Evolutionary conservation across 92 coral and sea anemone genomes (phyloP).

Genomic region (Zoanthus sansibaricus): DNA sequence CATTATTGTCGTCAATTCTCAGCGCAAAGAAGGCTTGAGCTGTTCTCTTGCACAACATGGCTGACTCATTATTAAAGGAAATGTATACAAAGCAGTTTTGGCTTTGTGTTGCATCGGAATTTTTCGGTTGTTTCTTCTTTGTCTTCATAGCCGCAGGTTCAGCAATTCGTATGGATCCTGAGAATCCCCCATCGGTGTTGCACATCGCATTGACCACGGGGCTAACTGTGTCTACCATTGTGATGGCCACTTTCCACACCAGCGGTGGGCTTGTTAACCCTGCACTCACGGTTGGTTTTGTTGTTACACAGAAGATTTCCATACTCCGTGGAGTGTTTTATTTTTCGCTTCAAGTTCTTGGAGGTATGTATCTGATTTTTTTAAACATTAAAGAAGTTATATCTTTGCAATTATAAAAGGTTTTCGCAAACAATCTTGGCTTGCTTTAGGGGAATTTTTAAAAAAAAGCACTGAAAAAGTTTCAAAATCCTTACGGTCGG

Average conservation of each 20-base stretch:
- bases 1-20: not conserved
- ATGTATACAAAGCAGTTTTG: constrained; percentile 61
- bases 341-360: constrained; percentile 57
- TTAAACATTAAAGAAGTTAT: too few relatives aligned
- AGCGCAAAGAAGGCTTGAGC: too few relatives aligned
- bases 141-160: constrained; percentile 66
- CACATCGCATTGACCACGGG: constrained; percentile 65
- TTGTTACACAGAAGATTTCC: constrained; percentile 60
- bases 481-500: too few relatives aligned
- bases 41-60: not conserved
- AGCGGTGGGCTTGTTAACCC: constrained; percentile 71
- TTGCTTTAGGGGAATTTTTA: too few relatives aligned
- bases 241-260: constrained; percentile 61
- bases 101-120: constrained; percentile 63
- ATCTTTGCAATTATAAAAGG: too few relatives aligned
- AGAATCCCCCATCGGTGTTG: constrained; percentile 50
- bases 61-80: constrained; percentile 17
- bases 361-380: constrained; percentile 48
- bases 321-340: constrained; percentile 57
- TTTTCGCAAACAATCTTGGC: too few relatives aligned
- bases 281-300: constrained; percentile 69
- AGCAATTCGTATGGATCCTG: constrained; percentile 41
- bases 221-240: constrained; percentile 50
- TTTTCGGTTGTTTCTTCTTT: constrained; percentile 55
- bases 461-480: too few relatives aligned